These are phyloP conservation scores for Neostethus bicornis DNA, from an alignment of 2,797 vertebrate species.

Conservation along the genomic window DNA sequence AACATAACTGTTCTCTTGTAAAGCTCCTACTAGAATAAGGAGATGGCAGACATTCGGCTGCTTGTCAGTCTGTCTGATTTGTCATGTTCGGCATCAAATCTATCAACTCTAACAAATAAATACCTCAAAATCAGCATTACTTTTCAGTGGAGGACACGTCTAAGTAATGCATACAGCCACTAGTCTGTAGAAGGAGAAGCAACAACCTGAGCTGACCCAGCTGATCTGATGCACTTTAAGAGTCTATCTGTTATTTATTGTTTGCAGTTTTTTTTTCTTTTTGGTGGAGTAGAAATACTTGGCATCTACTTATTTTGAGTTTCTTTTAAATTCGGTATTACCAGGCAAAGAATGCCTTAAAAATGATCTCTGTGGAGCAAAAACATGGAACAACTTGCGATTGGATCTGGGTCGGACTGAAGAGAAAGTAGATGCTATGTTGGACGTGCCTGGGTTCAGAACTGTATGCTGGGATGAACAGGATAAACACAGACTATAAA, in stretches of 20 bases:
- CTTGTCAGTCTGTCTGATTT: constrained; percentile 37
- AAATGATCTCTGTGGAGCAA: neutral
- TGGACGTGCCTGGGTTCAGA: no score
- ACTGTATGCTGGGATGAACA: constrained; percentile 43
- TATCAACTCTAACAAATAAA: constrained; percentile 33
- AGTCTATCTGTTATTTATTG: no score
- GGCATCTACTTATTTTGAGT: neutral
- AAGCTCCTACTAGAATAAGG: neutral
- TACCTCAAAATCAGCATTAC: constrained; percentile 27
- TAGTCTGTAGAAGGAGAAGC: constrained; percentile 37
- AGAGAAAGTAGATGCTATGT: constrained; percentile 36
- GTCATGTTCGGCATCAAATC: constrained; percentile 29
- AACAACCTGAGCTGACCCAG: constrained; percentile 12
- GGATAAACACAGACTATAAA: constrained; percentile 29
- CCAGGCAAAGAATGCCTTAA: no score
- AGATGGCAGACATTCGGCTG: constrained; percentile 6
- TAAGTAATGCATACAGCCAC: constrained; percentile 47
- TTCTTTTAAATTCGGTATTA: no score
- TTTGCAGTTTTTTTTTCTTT: neutral
- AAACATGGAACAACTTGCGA: constrained; percentile 29
- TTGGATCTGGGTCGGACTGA: constrained; percentile 39
- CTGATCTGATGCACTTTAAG: constrained; percentile 28
- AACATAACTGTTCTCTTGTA: neutral
- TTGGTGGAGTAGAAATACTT: no score
- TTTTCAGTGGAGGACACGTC: constrained; percentile 50